Conservation (phyloP, 2,797 vertebrate species). For the Pyrocephalus nanus region DNA sequence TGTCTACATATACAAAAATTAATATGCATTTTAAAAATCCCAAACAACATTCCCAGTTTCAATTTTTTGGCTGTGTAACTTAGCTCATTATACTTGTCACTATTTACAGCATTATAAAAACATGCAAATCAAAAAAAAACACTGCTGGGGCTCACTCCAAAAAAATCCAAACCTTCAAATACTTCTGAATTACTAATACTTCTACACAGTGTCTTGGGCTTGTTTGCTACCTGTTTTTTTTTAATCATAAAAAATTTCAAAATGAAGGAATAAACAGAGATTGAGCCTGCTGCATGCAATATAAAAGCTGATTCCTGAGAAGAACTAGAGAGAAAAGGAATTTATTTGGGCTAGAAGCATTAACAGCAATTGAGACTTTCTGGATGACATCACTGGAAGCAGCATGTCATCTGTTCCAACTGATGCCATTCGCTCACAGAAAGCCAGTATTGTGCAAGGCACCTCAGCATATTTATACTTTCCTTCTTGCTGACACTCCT, state of each 20-base stretch:
- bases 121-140: not conserved
- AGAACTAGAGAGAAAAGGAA: constrained; percentile 33
- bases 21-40: rapidly evolving
- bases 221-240: not conserved
- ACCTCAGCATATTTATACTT: constrained; percentile 16
- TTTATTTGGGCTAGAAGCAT: constrained; percentile 24
- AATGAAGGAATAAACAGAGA: not conserved
- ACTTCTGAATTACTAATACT: not conserved
- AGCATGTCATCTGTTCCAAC: constrained; percentile 49
- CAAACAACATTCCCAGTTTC: not conserved
- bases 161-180: not conserved
- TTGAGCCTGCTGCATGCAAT: not conserved
- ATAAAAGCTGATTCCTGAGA: not conserved
- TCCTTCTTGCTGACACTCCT: not conserved
- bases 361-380: constrained; percentile 29
- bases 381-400: constrained; percentile 44
- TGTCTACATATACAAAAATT: not conserved
- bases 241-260: not conserved
- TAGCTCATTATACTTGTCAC: not conserved
- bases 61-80: not conserved
- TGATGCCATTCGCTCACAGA: constrained; percentile 46
- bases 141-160: not conserved
- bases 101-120: not conserved
- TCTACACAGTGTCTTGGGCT: not conserved
- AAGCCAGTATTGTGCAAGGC: constrained; percentile 41